phyloP scores from a whole-genome alignment of 1,140 invertebrate species.

The Euborellia annulipes region DNA sequence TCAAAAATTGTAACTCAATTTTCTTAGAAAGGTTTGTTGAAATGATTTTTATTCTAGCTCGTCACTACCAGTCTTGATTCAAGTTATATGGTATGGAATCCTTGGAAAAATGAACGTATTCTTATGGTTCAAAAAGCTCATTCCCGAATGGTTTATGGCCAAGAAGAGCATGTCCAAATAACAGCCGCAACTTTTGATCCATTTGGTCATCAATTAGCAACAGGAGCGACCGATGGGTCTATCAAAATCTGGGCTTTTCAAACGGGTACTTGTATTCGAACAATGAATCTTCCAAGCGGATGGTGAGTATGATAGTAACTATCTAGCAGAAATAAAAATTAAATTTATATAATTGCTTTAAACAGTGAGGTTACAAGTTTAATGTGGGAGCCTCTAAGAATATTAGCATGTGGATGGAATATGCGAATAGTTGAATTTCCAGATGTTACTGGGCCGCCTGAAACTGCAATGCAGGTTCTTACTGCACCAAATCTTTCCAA shows the following conservation, averaged over 20 bases:
- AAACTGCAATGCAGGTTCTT: too few species aligned
- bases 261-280: slow-evolving; percentile 45
- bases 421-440: slow-evolving; percentile 49
- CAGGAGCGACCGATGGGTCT: slow-evolving; percentile 48
- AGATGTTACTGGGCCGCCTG: slow-evolving; percentile 26
- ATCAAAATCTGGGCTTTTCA: slow-evolving; percentile 65
- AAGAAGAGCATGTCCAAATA: slow-evolving; percentile 47
- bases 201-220: slow-evolving; percentile 45
- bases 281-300: slow-evolving; percentile 42
- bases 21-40: slow-evolving; percentile 6
- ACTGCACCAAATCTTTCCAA: too few species aligned
- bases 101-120: slow-evolving; percentile 39
- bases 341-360: slow-evolving; percentile 11
- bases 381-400: slow-evolving; percentile 29
- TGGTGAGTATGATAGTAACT: too few species aligned
- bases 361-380: slow-evolving; percentile 25
- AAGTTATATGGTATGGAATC: slow-evolving; percentile 54
- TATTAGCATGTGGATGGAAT: slow-evolving; percentile 55
- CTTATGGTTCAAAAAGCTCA: slow-evolving; percentile 46
- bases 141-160: slow-evolving; percentile 37
- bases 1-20: neutral
- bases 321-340: neutral
- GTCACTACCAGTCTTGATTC: slow-evolving; percentile 50
- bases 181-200: slow-evolving; percentile 59
- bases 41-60: slow-evolving; percentile 18